Evolutionary conservation across 2,888 invertebrate genomes (phyloP).

Genomic region (Drosophila putrida): DNA sequence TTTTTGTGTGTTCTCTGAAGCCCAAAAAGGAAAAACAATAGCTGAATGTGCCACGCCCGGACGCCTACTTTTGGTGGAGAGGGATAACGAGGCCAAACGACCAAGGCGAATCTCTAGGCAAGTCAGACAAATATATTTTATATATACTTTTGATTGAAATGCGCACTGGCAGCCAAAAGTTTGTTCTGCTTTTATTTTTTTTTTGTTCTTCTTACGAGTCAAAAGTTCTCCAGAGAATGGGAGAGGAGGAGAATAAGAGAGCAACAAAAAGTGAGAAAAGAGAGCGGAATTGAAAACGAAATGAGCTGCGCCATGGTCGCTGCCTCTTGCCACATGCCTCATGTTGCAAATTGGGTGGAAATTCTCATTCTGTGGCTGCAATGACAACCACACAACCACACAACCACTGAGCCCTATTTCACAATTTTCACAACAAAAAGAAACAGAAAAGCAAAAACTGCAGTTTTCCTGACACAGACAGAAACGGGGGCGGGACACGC

Average conservation of each 20-base stretch:
- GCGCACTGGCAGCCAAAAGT: conserved; percentile 53
- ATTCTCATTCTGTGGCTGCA: conserved; percentile 31
- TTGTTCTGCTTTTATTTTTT: conserved; percentile 14
- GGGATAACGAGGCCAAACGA: conserved; percentile 48
- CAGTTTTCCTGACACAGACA: conserved; percentile 22
- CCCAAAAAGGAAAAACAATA: conserved; percentile 45
- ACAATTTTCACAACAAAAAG: neutral
- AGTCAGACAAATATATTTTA: conserved; percentile 17
- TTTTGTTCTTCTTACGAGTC: conserved; percentile 26
- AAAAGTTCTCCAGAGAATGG: conserved; percentile 54
- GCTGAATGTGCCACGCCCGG: conserved; percentile 39
- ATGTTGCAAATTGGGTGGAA: conserved; percentile 48
- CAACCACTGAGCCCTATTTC: neutral
- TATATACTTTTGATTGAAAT: conserved; percentile 59
- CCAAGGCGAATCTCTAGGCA: conserved; percentile 34
- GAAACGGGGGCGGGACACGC: conserved; percentile 14
- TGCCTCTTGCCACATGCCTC: conserved; percentile 5
- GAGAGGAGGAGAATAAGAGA: conserved; percentile 1
- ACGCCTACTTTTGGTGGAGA: conserved; percentile 5
- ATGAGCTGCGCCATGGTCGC: conserved; percentile 31
- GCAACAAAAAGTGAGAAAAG: conserved; percentile 29
- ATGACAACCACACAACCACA: conserved; percentile 6
- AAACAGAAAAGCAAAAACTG: conserved; percentile 1
- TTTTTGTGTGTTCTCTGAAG: conserved; percentile 48
- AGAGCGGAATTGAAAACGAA: conserved; percentile 47